These are phyloP conservation scores for Phrynocephalus versicolor DNA, from an alignment of 2,113 vertebrate species.

Conservation along the genomic window DNA sequence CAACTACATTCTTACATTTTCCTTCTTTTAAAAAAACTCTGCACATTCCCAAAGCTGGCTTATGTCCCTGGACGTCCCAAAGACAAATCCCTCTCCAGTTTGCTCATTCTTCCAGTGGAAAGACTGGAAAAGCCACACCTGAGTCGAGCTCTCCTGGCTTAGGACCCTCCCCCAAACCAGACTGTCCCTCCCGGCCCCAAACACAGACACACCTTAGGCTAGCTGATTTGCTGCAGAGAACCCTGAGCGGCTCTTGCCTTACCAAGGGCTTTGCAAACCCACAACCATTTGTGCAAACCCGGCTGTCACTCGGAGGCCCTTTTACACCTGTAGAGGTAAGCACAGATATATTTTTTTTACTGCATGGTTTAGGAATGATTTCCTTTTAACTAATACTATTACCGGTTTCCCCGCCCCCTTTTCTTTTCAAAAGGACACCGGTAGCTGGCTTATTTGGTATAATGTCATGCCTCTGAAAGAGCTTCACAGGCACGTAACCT, in stretches of 20 bases:
- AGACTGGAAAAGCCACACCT: neutral
- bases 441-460: conserved; percentile 25
- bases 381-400: neutral
- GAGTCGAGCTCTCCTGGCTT: neutral
- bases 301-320: neutral
- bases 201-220: neutral
- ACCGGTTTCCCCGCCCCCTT: neutral
- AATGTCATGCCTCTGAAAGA: neutral
- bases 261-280: neutral
- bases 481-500: conserved; percentile 14
- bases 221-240: neutral
- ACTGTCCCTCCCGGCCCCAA: rapidly evolving
- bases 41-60: neutral
- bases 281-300: neutral
- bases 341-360: conserved; percentile 13
- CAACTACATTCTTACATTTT: too few species aligned
- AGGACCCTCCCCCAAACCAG: neutral
- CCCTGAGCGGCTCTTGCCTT: neutral
- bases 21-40: neutral
- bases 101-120: neutral
- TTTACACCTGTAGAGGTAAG: conserved; percentile 7
- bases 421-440: neutral
- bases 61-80: neutral
- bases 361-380: conserved; percentile 24
- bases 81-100: neutral